A percentile compares a stretch with the other conserved stretches of the same genome.
Conservation (phyloP, 2,113 vertebrate genomes). For the Spea multiplicata region DNA sequence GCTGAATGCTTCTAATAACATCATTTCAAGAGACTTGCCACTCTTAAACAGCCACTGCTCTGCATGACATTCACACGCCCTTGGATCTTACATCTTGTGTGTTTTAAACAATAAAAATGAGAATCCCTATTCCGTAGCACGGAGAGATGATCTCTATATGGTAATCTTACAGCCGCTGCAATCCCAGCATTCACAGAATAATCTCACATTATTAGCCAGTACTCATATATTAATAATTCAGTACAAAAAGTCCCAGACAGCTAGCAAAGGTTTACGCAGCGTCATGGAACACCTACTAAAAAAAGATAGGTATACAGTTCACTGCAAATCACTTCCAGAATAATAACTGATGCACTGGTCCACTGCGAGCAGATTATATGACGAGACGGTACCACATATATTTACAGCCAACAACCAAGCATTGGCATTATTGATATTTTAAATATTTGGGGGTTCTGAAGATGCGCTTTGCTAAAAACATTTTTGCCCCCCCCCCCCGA, state of each 20-base stretch:
- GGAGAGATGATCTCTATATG: neutral
- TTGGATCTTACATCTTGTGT: too few species aligned
- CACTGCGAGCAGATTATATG: neutral
- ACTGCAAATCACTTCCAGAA: neutral
- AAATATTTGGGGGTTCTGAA: too few species aligned
- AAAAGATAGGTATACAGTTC: neutral
- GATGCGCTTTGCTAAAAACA: too few species aligned
- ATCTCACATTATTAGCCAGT: neutral
- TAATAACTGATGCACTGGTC: slow-evolving; percentile 2
- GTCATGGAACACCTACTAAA: neutral
- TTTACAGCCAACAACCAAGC: too few species aligned
- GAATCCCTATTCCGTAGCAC: neutral
- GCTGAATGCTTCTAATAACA: too few species aligned
- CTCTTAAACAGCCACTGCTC: too few species aligned
- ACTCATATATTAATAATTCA: slow-evolving; percentile 2
- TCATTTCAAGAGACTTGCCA: too few species aligned
- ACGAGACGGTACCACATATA: slow-evolving; percentile 6
- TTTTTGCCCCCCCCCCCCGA: too few species aligned
- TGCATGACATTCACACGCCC: too few species aligned
- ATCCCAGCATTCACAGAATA: neutral
- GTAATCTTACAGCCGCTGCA: neutral
- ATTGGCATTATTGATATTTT: too few species aligned
- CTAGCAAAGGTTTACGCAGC: neutral
- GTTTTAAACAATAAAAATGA: too few species aligned
- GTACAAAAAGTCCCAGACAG: slow-evolving; percentile 15